Percentiles rank a stretch among this genome's conserved stretches.
Evolutionary conservation across 2,888 invertebrate species (phyloP).

Genomic region (Acleris cristana): DNA sequence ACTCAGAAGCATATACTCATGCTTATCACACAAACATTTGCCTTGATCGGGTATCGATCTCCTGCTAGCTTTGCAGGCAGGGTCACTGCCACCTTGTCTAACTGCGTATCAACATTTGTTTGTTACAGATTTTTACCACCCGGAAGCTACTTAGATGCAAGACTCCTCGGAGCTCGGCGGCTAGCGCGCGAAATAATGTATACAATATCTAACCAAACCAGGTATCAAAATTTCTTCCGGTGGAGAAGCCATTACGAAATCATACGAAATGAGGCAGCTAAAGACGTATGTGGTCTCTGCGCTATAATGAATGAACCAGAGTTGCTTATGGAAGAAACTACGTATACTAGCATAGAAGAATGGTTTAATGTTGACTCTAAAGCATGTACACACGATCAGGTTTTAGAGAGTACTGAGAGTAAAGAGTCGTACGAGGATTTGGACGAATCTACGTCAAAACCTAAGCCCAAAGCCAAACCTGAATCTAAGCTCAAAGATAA

Average conservation of each 20-base stretch:
- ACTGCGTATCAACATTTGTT: too few species aligned
- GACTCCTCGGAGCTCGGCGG: constrained; percentile 28
- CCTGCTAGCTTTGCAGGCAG: too few species aligned
- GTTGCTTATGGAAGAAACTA: neutral
- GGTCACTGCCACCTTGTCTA: too few species aligned
- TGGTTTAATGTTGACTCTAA: constrained; percentile 1
- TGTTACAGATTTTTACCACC: constrained; percentile 7
- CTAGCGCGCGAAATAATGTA: constrained; percentile 39
- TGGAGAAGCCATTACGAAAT: constrained; percentile 41
- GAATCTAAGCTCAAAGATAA: too few species aligned
- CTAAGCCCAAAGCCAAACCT: too few species aligned
- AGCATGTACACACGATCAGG: neutral
- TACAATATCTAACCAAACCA: constrained; percentile 35
- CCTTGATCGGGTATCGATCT: too few species aligned
- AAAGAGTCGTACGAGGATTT: too few species aligned
- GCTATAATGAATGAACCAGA: neutral
- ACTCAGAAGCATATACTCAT: too few species aligned
- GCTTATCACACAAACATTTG: too few species aligned
- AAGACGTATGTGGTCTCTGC: constrained; percentile 6
- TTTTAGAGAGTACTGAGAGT: too few species aligned
- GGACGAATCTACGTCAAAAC: too few species aligned
- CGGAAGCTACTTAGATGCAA: constrained; percentile 41
- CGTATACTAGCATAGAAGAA: neutral
- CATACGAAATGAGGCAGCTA: neutral
- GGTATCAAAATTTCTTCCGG: constrained; percentile 40